Evolutionary conservation across 2,113 vertebrate genomes (phyloP).

Genomic region (Rhinoptilus africanus): DNA sequence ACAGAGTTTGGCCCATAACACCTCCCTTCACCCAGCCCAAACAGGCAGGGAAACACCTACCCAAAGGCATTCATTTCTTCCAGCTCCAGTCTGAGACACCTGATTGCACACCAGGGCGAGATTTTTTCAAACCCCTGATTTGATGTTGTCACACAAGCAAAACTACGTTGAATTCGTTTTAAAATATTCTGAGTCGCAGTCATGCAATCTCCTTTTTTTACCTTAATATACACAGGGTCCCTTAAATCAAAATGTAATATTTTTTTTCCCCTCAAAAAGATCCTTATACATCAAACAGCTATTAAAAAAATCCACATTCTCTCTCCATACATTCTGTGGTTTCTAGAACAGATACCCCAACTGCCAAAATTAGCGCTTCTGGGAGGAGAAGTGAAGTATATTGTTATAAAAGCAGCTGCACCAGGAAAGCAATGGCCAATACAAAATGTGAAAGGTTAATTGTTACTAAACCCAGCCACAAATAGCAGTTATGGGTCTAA

Average conservation of each 20-base stretch:
- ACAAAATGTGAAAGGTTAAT: constrained; percentile 55
- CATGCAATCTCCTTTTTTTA: background rate
- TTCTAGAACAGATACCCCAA: background rate
- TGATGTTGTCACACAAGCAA: background rate
- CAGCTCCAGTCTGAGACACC: background rate
- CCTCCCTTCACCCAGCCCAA: background rate
- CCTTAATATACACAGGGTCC: background rate
- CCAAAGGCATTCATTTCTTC: background rate
- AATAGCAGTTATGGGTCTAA: background rate
- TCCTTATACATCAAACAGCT: background rate
- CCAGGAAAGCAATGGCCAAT: background rate
- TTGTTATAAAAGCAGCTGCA: constrained; percentile 46
- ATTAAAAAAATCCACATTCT: background rate
- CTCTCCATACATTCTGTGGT: background rate
- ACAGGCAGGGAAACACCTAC: background rate
- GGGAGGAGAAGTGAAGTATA: background rate
- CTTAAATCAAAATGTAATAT: background rate
- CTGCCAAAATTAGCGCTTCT: background rate
- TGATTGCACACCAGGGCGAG: rapidly evolving
- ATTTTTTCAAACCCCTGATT: background rate
- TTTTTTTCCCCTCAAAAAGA: background rate
- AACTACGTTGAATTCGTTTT: background rate
- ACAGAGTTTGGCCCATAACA: background rate
- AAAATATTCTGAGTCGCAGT: background rate
- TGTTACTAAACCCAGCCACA: constrained; percentile 8